Base-by-base conservation (phyloP, 2,113 vertebrate species). In the Helogale parvula region DNA sequence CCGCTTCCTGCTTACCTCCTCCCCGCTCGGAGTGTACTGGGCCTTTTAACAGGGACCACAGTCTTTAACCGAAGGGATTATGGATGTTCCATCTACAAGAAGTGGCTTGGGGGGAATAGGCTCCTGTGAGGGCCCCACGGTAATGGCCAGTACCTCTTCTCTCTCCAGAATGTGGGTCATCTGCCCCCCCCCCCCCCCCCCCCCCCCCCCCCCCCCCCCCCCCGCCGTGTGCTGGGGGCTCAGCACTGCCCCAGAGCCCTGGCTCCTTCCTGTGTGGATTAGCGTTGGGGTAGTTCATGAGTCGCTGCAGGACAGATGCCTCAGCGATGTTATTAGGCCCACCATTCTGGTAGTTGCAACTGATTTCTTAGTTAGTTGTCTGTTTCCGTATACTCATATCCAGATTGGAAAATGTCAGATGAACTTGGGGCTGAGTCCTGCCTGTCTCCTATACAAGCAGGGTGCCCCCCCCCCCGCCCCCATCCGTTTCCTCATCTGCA, bases 91-190 rank as follows among this genome's bases (percentile, higher is more conserved):
- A 29, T 31, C 21, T 66, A 21, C 7, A 69, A 80, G 38, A 54
- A 21, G 9, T 14, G 27, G 23, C 33, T 17, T n/a, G 65, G 80
- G 69, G 52, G 80, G 63, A 84, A 57, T 9, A 33, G 21, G 15
- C 16, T n/a, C 65, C 35, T 85, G 65, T 47, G 33, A 41, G 11
- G 41, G 15, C 8, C n/a, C 19, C 3, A 1, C 0, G 15, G 16
- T 33, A 25, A 54, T 2, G 38, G 38, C 68, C 84, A 27, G 19
- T 1, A 45, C 16, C 38, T 23, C 41, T 47, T 47, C 41, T 84
- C 33, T 87, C 4, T 52, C 21, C 7, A 11, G 0, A 35, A 12
- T 6, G 27, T 0, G 14, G 5, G 6, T 29, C 45, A 27, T 65
- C 25, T 77, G 83, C 38, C 45, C 2, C 29, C 38, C n/a, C n/a